These are phyloP conservation scores for Eptesicus fuscus DNA, from an alignment of 2,113 vertebrate genomes.

Conservation along the genomic window DNA sequence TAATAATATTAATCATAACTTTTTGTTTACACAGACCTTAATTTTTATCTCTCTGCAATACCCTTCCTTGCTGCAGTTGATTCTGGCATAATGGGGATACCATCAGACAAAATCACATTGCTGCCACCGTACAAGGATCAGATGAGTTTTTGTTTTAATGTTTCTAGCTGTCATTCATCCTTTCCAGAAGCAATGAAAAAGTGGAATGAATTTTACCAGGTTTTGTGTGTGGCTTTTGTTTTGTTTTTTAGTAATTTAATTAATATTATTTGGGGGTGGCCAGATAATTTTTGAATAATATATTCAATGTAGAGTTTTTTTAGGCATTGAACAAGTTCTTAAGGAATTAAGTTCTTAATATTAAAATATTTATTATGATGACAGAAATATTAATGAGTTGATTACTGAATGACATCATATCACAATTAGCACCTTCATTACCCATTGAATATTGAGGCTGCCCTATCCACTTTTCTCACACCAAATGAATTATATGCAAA, in stretches of 20 bases:
- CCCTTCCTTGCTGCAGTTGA: constrained; percentile 80
- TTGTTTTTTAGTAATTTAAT: background rate
- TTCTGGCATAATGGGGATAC: constrained; percentile 74
- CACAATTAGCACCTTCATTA: background rate
- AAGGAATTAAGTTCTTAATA: background rate
- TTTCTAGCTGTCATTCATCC: constrained; percentile 65
- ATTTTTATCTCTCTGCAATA: constrained; percentile 78
- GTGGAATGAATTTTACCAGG: constrained; percentile 81
- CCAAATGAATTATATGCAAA: background rate
- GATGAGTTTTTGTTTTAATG: constrained; percentile 74
- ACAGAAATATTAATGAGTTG: background rate
- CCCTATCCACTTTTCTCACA: background rate
- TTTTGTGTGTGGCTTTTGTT: background rate
- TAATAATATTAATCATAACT: background rate
- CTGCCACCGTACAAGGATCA: constrained; percentile 64
- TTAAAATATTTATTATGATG: background rate
- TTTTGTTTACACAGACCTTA: constrained; percentile 71
- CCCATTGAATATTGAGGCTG: background rate
- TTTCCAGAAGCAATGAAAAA: constrained; percentile 69
- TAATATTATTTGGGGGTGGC: background rate
- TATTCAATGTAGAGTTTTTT: background rate
- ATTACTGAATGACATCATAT: background rate
- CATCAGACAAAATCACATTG: constrained; percentile 70
- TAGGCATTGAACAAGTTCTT: background rate
- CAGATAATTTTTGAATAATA: background rate